Evolutionary conservation across 2,888 invertebrate genomes (phyloP).

Genomic region (Oeneis ivallda): DNA sequence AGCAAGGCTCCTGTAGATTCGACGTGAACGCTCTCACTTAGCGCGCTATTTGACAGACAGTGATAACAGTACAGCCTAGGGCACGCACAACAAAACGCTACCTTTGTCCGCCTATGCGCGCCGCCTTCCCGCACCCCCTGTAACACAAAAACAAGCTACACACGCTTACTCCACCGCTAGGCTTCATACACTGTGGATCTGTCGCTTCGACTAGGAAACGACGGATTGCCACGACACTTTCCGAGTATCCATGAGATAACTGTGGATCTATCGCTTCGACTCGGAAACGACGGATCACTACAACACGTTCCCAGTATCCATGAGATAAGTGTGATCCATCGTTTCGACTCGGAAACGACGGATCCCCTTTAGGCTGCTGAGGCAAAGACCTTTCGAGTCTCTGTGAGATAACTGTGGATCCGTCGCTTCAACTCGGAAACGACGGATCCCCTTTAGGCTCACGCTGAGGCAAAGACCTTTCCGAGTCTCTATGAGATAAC

Average conservation of each 20-base stretch:
- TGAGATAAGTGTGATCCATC: no score
- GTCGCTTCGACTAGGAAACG: slow-evolving; percentile 1
- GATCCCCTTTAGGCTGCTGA: neutral
- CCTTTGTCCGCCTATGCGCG: slow-evolving; percentile 77
- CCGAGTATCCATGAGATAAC: neutral
- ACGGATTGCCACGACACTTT: neutral
- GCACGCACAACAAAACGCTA: slow-evolving; percentile 82
- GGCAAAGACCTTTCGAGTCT: no score
- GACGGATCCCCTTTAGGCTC: neutral
- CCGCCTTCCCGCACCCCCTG: slow-evolving; percentile 76
- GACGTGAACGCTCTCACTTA: slow-evolving; percentile 72
- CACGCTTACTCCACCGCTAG: slow-evolving; percentile 65
- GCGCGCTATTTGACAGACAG: slow-evolving; percentile 78
- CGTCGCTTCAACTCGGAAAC: no score
- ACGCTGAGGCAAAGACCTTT: no score
- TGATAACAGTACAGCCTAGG: slow-evolving; percentile 81
- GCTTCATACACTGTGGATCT: slow-evolving; percentile 34
- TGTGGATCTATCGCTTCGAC: neutral
- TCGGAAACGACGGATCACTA: neutral
- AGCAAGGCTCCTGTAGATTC: slow-evolving; percentile 54
- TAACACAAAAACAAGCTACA: slow-evolving; percentile 80
- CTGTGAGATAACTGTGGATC: no score
- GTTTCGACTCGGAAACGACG: no score
- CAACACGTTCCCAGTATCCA: no score
- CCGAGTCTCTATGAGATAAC: neutral